These are phyloP conservation scores for Leptinotarsa tumamoca DNA, from an alignment of 2,888 invertebrate genomes.

Conservation along the genomic window DNA sequence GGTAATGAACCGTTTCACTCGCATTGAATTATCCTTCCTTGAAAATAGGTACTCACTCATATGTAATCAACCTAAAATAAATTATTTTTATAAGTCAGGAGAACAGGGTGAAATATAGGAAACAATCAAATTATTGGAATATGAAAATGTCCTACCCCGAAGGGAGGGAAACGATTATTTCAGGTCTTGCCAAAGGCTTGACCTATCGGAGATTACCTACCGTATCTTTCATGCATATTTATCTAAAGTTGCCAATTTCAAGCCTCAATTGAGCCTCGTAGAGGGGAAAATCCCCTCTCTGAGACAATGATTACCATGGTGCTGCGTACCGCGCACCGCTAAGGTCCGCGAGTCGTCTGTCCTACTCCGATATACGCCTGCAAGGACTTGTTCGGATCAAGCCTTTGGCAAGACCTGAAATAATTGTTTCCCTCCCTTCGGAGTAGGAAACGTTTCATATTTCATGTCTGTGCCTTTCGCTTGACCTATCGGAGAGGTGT, in stretches of 20 bases:
- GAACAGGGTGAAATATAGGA: too few species aligned
- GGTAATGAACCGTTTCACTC: too few species aligned
- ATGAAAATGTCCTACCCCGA: conserved; percentile 24
- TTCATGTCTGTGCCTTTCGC: conserved; percentile 30
- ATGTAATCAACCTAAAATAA: too few species aligned
- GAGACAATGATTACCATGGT: too few species aligned
- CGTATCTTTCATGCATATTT: background rate
- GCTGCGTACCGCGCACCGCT: too few species aligned
- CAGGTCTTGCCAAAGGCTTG: conserved; percentile 33
- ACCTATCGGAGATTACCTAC: conserved; percentile 7
- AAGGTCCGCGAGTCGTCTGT: background rate
- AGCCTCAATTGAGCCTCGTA: too few species aligned
- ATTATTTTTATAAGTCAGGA: too few species aligned
- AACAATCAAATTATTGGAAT: background rate
- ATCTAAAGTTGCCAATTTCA: too few species aligned
- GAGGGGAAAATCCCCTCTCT: too few species aligned
- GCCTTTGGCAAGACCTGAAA: conserved; percentile 29
- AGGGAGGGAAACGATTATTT: conserved; percentile 25
- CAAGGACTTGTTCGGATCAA: conserved; percentile 16
- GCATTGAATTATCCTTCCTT: too few species aligned
- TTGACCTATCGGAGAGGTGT: conserved; percentile 32
- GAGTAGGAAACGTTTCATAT: conserved; percentile 6
- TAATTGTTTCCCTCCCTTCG: background rate
- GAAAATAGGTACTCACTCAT: too few species aligned
- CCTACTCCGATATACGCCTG: background rate